Evolutionary conservation across 2,797 vertebrate genomes (phyloP), one percentile per base, ranked within the genome.

Genomic region (Rhinophrynus dorsalis): DNA sequence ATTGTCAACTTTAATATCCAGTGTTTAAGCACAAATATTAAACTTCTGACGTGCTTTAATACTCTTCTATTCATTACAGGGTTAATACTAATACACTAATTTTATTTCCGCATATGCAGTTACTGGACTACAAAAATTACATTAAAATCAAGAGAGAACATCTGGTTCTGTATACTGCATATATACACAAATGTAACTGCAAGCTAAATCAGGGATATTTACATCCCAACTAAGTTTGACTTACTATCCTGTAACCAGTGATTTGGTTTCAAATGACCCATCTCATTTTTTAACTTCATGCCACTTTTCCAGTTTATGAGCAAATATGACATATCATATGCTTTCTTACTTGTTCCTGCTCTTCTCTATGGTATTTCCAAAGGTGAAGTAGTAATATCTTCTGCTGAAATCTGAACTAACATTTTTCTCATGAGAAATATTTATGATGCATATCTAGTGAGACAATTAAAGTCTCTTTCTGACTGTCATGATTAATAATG

Each of bases 401-500:
- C 3, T 10, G 37, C 32, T 54, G 48, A 62, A 69, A 69, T 62
- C 45, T 30, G 62, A 54, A 37, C 26, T n/a, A 7, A 26, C 27
- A 20, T 38, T 55, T 54, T 60, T 61, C 67, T 48, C 66, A 37
- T 1, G 55, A 38, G 50, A 29, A 26, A 44, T 47, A 23, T 62
- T 35, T 52, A 58, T 27, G 11, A 54, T 26, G 20, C 40, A 35
- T 62, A 45, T 62, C 57, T 69, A 27, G 44, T 68, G 45, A 60
- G 66, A 68, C 55, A n/a, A 29, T 51, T 38, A 62, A 48, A 54
- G 48, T 61, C 27, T 26, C 11, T 45, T 37, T 38, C 48, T 3
- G 58, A 58, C 35, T 61, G 47, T 48, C 65, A 44, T 55, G 18
- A 62, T 69, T 45, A 69, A 69, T 61, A 54, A 69, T 69, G 58